Evolutionary conservation across 53 echinoderm and acorn worm genomes (phyloP), one percentile per base, ranked within the genome.

Genomic region (Henricia sp.): DNA sequence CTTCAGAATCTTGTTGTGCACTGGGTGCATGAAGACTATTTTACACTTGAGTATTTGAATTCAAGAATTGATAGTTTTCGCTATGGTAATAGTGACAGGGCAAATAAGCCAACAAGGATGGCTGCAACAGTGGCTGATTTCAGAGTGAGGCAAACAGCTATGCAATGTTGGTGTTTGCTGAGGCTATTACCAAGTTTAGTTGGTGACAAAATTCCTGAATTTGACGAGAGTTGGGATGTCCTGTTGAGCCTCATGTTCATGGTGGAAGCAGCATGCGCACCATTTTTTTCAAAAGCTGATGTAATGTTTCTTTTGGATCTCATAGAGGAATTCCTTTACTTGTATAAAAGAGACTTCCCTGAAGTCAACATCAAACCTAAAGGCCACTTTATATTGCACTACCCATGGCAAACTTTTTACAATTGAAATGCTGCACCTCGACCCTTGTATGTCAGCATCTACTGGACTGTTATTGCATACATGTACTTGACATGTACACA

Each of bases 21-120:
- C 23, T 90, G 41, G 77, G 71, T 90, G 13, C 3, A 9, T 24
- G 70, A 76, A 20, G 85, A 71, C 16, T 85, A 76, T 20, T 90
- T 77, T 36, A 68, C 63, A 16, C 26, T 89, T 21, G 64, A 60
- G 3, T 30, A 48, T 37, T 40, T 86, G 2, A 87, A 87, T 38
- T 27, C n/a, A 52, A 33, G 50, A 37, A 87, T 87, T 36, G 51
- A 51, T 11, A 55, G 33, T 37, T 87, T 87, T 52, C 53, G 52
- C 21, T 87, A 77, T 52, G 68, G 64, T 48, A 19, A 52, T 53
- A 10, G 53, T 53, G 87, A 87, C 55, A 50, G 69, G 54, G 36
- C 40, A 12, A 87, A 87, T 52, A 75, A 77, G 52, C 87, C 88
- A 23, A 44, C 65, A 20, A 58, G n/a, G 33, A 28, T 85, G 43